Base-by-base conservation (phyloP, 2,888 invertebrate genomes). In the Epistrophella euchroma region DNA sequence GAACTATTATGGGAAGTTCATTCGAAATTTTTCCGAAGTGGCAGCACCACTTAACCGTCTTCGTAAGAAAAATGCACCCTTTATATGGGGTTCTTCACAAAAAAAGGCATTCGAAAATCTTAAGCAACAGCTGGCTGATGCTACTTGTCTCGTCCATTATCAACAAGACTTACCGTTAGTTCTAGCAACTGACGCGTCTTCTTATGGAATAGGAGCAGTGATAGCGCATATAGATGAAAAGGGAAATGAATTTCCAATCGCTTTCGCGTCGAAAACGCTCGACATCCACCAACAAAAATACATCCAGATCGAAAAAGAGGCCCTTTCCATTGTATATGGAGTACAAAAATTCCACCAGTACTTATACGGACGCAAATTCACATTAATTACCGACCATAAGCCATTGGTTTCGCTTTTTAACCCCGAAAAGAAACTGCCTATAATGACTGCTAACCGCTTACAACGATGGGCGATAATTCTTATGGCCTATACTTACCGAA, bases 251-350 rank as follows among this genome's bases (percentile, higher is more conserved):
- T 60, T 64, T 52, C 81, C 84, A 5, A 80, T 87, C 17, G 71
- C 79, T 19, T 50, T 82, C 55, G 82, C 85, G 17, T 85, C 87
- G 6, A 84, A 88, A 70, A 81, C 84, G 3, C 55, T 88, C 11
- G 83, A 80, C 50, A 13, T 28, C 15, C 40, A 79, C 22, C 78
- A 85, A 71, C 37, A 28, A 17, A 73, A 76, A 25, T 88, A 84
- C 35, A 77, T 68, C 2, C 86, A 88, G 73, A 72, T 86, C 7
- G 86, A 88, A 47, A 87, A 83, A 45, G 71, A 83, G 62, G 83
- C 60, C 71, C 2, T 72, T 40, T 40, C 62, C 11, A 80, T 71
- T 25, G 74, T 85, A 13, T 79, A 40, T 40, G 40, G 15, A 40
- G 40, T 40, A 40, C 2, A 40, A 40, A 40, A 13, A 40, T 40